These are phyloP conservation scores for Homalodisca vitripennis DNA, from an alignment of 1,140 invertebrate genomes.

Conservation along the genomic window DNA sequence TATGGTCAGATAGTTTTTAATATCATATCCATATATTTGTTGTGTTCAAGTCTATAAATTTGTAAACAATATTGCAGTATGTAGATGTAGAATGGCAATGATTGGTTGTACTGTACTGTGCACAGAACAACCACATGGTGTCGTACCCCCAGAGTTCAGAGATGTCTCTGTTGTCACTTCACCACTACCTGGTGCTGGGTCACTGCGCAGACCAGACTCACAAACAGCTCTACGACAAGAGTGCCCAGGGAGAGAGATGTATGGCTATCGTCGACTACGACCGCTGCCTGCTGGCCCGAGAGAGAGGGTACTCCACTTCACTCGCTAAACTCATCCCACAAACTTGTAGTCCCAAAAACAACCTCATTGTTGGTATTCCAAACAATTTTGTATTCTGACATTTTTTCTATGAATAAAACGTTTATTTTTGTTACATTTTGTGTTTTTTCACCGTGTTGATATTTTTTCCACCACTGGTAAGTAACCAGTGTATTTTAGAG, in stretches of 20 bases:
- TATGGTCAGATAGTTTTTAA: no score
- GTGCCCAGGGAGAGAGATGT: constrained; percentile 70
- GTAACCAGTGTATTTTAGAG: no score
- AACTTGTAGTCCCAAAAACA: constrained; percentile 91
- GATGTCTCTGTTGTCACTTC: constrained; percentile 55
- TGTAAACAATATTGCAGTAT: no score
- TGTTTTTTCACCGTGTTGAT: no score
- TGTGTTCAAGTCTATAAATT: no score
- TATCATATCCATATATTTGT: no score
- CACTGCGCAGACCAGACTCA: constrained; percentile 91
- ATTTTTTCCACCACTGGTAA: no score
- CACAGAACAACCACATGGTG: constrained; percentile 59
- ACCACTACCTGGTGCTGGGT: constrained; percentile 76
- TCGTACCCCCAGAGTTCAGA: constrained; percentile 68
- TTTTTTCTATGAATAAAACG: no score
- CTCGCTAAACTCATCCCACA: constrained; percentile 74
- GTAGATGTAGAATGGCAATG: no score
- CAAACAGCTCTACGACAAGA: constrained; percentile 59
- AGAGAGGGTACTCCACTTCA: constrained; percentile 71
- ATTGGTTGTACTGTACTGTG: no score
- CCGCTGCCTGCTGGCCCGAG: constrained; percentile 62
- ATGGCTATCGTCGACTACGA: constrained; percentile 91
- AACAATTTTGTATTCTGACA: background rate
- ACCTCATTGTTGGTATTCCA: constrained; percentile 77
- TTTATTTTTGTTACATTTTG: no score